phyloP scores from a whole-genome alignment of 2,888 invertebrate genomes.

The Suillia variegata region DNA sequence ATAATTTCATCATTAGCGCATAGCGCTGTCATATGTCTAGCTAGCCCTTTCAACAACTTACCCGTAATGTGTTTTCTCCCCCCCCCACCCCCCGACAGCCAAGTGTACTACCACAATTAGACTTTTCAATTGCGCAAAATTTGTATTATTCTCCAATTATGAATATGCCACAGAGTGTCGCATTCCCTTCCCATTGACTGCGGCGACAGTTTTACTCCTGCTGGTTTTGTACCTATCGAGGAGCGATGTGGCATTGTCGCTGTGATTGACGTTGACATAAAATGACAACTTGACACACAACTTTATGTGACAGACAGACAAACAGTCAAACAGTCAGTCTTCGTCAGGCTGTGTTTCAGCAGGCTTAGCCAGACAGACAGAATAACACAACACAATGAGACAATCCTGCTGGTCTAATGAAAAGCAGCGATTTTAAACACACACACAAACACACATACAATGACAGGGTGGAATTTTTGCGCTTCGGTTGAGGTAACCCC shows the following conservation, averaged over 20 bases:
- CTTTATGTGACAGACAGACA: slow-evolving; percentile 24
- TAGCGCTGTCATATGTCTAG: too few relatives aligned
- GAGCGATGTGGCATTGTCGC: slow-evolving; percentile 31
- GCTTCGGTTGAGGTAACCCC: not conserved
- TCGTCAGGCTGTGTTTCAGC: too few relatives aligned
- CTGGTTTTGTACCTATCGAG: not conserved
- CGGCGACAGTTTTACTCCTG: not conserved
- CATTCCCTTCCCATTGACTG: too few relatives aligned
- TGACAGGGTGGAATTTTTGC: slow-evolving; percentile 3
- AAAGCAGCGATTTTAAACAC: not conserved
- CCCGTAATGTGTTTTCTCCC: too few relatives aligned
- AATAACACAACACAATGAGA: too few relatives aligned
- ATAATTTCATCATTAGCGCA: too few relatives aligned
- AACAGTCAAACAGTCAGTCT: slow-evolving; percentile 4
- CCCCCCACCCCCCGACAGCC: too few relatives aligned
- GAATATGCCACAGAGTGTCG: too few relatives aligned
- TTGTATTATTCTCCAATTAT: not conserved
- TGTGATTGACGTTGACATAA: slow-evolving; percentile 46
- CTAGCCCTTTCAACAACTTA: too few relatives aligned
- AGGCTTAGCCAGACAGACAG: too few relatives aligned
- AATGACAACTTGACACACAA: slow-evolving; percentile 42
- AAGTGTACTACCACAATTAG: not conserved
- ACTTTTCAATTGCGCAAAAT: not conserved
- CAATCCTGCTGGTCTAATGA: not conserved
- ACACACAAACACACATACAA: too few relatives aligned